A percentile compares a stretch with the other conserved stretches of the same genome.
phyloP scores from a whole-genome alignment of 1,140 invertebrate genomes.

The Lepidotrigona ventralis region DNA sequence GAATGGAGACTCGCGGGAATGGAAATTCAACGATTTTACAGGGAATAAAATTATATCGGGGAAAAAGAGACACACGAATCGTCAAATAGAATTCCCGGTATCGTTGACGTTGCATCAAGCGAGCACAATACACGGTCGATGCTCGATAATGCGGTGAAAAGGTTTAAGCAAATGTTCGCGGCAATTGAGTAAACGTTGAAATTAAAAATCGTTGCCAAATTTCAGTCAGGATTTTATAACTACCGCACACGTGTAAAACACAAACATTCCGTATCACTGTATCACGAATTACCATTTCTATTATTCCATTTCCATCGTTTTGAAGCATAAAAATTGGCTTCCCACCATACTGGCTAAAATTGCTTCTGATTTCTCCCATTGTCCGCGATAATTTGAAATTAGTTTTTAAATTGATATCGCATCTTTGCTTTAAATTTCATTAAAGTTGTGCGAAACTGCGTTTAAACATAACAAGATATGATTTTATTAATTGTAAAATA shows the following conservation, averaged over 20 bases:
- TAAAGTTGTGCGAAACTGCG: too few relatives aligned
- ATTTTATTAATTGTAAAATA: not conserved
- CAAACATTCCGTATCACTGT: not conserved
- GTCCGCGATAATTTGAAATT: not conserved
- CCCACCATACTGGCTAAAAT: not conserved
- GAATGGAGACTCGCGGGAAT: not conserved
- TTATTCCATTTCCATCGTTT: not conserved
- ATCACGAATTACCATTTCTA: not conserved
- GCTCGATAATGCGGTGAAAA: not conserved
- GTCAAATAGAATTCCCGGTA: conserved; percentile 35
- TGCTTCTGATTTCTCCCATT: not conserved
- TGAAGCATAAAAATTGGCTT: not conserved
- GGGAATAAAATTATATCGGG: conserved; percentile 32
- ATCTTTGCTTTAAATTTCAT: not conserved
- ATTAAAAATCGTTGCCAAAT: not conserved
- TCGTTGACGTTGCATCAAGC: not conserved
- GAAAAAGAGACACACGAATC: not conserved
- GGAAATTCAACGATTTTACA: conserved; percentile 15
- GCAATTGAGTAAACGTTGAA: conserved; percentile 1
- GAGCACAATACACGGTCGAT: not conserved
- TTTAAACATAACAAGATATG: not conserved
- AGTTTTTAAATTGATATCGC: not conserved
- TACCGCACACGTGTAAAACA: not conserved
- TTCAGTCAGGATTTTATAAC: not conserved
- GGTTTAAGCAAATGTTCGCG: not conserved